Conservation (phyloP, 2,797 vertebrate species). For the Tragelaphus oryx region DNA sequence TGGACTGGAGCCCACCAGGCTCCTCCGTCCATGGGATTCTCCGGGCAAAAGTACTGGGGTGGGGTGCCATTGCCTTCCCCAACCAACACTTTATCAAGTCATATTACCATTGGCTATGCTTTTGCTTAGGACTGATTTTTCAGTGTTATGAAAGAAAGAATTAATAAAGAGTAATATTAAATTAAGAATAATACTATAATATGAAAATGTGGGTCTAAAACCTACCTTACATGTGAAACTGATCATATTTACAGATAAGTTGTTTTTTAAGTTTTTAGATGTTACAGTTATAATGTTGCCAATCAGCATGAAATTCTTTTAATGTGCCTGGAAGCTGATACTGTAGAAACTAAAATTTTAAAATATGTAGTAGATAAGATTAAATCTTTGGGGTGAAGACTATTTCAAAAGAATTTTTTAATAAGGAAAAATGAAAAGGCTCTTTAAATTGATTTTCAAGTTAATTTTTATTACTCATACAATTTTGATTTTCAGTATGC, state of each 20-base stretch:
- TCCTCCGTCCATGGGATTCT: no score
- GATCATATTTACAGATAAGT: not conserved
- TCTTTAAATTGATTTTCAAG: slow-evolving; percentile 72
- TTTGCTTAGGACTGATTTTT: not conserved
- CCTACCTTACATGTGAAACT: not conserved
- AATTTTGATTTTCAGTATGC: slow-evolving; percentile 70
- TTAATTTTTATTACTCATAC: slow-evolving; percentile 81
- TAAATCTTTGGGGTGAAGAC: slow-evolving; percentile 66
- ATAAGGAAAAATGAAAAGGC: slow-evolving; percentile 71
- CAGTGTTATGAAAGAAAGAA: not conserved
- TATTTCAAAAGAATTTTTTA: slow-evolving; percentile 59
- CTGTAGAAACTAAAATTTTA: slow-evolving; percentile 67
- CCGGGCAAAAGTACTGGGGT: no score
- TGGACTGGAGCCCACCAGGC: no score
- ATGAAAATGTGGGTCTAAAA: not conserved
- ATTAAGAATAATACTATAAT: not conserved
- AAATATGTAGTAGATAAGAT: slow-evolving; percentile 65
- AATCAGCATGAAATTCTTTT: slow-evolving; percentile 67
- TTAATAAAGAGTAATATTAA: not conserved
- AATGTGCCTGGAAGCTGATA: slow-evolving; percentile 60
- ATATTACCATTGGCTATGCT: not conserved
- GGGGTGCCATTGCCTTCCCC: no score
- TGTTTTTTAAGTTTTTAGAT: not conserved
- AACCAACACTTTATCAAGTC: not conserved
- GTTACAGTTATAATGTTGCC: slow-evolving; percentile 55